These are phyloP conservation scores for Microhierax caerulescens DNA, from an alignment of 2,797 vertebrate genomes.

Conservation along the genomic window DNA sequence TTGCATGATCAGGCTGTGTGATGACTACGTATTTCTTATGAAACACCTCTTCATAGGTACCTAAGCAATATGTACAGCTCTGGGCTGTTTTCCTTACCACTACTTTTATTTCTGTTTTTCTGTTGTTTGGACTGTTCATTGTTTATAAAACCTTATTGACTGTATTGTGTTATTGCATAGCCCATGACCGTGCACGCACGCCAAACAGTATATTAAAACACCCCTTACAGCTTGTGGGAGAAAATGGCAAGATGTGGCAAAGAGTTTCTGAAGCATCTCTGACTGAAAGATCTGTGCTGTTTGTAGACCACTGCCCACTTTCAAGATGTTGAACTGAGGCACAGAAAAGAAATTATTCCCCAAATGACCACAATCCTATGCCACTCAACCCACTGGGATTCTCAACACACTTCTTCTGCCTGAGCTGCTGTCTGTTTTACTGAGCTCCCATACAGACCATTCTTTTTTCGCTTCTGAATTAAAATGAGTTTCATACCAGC, in stretches of 20 bases:
- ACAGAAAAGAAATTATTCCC: background rate
- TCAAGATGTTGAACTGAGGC: background rate
- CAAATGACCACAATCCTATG: fast-evolving
- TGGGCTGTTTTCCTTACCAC: background rate
- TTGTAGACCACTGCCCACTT: background rate
- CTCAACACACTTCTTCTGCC: background rate
- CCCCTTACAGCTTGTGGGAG: fast-evolving
- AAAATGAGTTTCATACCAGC: background rate
- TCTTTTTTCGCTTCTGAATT: background rate
- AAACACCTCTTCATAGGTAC: background rate
- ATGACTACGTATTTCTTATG: background rate
- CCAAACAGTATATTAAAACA: background rate
- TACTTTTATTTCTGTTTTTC: background rate
- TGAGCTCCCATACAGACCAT: background rate
- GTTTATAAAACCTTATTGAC: background rate
- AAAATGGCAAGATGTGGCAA: background rate
- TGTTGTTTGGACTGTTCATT: background rate
- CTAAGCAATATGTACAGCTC: background rate
- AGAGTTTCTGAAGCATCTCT: background rate
- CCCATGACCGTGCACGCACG: fast-evolving
- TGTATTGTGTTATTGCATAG: background rate
- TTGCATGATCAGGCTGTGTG: background rate
- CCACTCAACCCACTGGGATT: background rate
- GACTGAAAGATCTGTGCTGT: background rate
- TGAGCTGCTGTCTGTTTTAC: background rate